Base-by-base conservation (phyloP, 2,888 invertebrate genomes). In the Ceriagrion tenellum region DNA sequence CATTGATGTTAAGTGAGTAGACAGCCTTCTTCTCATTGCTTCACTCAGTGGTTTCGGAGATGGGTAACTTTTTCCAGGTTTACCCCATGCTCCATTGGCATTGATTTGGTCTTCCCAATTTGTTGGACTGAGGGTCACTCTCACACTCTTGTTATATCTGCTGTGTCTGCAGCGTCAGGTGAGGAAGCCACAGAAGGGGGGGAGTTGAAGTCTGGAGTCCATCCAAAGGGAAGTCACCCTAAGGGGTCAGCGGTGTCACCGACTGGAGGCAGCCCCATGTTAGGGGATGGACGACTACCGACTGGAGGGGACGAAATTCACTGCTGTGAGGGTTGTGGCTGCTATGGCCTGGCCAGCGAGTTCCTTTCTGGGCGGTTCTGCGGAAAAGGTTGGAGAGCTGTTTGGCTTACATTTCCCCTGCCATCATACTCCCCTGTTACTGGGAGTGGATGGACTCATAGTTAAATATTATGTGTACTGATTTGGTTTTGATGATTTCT, bases 271-370 rank as follows among this genome's bases (percentile, higher is more conserved):
- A 93, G 69, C 69, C 47, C 93, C 47, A 47, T 55, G 18, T 35
- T 93, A 20, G 69, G 69, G 26, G 74, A 74, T 47, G 56, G 59
- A 35, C 59, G 35, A 23, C 59, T 91, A 40, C 59, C 91, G 23
- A n/a, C 93, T 69, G 93, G 69, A 47, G 93, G 93, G 26, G 98
- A 98, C 96, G 98, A 98, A 89, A 97, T 99, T 96, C 98, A 98
- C 96, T 97, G 98, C 95, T 99, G 99, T 96, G 98, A 98, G 95
- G 98, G 98, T 89, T 99, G 99, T 97, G 98, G 98, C 12, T 98
- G 98, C 96, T 98, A 98, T 96, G 99, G 99, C 23, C 97, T 98
- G 96, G 98, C 98, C 3, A 98, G 98, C 0, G 99, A 99, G 96
- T 99, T 99, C 96, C 98, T 98, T 95, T 98, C 98, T 95, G 98